Evolutionary conservation across 2,888 invertebrate species (phyloP).

Genomic region (Matsumyia berberina): DNA sequence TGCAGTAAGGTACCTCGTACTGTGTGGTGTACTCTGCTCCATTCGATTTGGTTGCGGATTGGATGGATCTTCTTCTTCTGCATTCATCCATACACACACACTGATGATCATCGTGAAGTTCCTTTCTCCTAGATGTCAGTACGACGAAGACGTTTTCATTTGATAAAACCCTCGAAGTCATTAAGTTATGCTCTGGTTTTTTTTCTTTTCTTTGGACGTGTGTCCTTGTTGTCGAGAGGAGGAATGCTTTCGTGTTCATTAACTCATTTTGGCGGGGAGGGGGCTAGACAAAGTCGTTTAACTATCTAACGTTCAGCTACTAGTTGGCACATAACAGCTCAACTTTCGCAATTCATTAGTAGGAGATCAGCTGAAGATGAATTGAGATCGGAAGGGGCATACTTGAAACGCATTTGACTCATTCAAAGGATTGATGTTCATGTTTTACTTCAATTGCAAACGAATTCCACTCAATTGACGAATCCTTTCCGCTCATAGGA

Average conservation of each 20-base stretch:
- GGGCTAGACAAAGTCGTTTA: neutral
- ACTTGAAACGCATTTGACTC: too few relatives aligned
- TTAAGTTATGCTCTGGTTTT: constrained; percentile 71
- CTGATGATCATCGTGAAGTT: constrained; percentile 70
- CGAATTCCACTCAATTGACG: too few relatives aligned
- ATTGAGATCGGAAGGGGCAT: too few relatives aligned
- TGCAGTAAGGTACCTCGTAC: neutral
- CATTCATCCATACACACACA: constrained; percentile 21
- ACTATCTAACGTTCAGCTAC: constrained; percentile 8
- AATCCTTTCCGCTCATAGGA: too few relatives aligned
- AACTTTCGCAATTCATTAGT: constrained; percentile 3
- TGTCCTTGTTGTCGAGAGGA: constrained; percentile 47
- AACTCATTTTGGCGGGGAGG: constrained; percentile 41
- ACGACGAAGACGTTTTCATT: constrained; percentile 46
- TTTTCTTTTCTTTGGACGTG: too few relatives aligned
- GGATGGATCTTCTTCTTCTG: constrained; percentile 67
- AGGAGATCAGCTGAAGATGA: neutral
- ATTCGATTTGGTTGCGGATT: constrained; percentile 66
- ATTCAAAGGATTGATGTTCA: too few relatives aligned
- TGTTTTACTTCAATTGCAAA: too few relatives aligned
- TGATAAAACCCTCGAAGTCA: constrained; percentile 42
- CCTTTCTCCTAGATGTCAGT: constrained; percentile 64
- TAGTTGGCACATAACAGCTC: constrained; percentile 16
- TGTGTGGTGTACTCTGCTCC: constrained; percentile 39
- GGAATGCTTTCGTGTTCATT: constrained; percentile 60